These are phyloP conservation scores for Phoeniculus purpureus DNA, from an alignment of 2,797 vertebrate genomes.

Conservation along the genomic window DNA sequence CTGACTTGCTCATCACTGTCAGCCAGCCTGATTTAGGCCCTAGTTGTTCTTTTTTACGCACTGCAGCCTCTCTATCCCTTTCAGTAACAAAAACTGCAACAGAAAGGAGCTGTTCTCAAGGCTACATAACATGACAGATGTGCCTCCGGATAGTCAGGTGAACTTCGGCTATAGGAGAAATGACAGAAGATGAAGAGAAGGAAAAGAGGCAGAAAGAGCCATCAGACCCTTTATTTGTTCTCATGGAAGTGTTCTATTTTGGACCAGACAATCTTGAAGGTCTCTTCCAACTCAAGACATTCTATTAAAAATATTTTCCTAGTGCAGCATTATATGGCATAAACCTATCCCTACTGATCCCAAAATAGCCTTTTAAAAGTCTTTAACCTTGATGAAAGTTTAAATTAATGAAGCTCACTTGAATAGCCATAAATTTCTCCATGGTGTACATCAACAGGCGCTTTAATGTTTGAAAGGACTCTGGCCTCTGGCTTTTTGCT, in stretches of 20 bases:
- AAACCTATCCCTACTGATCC: neutral
- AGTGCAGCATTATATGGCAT: neutral
- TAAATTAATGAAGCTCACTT: neutral
- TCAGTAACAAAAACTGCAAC: neutral
- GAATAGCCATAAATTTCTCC: neutral
- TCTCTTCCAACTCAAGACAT: neutral
- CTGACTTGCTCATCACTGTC: neutral
- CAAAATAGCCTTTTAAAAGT: neutral
- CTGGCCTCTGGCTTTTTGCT: neutral
- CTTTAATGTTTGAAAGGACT: neutral
- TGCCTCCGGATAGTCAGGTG: neutral
- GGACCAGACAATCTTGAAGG: too few species aligned
- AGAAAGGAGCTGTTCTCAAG: neutral
- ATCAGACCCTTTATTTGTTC: neutral
- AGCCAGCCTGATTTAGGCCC: neutral
- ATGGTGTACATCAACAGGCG: neutral
- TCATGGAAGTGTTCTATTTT: neutral
- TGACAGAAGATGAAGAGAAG: neutral
- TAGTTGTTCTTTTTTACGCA: neutral
- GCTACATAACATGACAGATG: neutral
- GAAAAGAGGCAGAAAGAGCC: neutral
- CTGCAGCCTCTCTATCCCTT: neutral
- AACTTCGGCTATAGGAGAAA: neutral
- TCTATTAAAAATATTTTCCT: constrained; percentile 7
- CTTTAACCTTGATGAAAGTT: constrained; percentile 6